These are phyloP conservation scores for Drosophila ohnishii DNA, from an alignment of 1,140 invertebrate genomes.

Conservation along the genomic window DNA sequence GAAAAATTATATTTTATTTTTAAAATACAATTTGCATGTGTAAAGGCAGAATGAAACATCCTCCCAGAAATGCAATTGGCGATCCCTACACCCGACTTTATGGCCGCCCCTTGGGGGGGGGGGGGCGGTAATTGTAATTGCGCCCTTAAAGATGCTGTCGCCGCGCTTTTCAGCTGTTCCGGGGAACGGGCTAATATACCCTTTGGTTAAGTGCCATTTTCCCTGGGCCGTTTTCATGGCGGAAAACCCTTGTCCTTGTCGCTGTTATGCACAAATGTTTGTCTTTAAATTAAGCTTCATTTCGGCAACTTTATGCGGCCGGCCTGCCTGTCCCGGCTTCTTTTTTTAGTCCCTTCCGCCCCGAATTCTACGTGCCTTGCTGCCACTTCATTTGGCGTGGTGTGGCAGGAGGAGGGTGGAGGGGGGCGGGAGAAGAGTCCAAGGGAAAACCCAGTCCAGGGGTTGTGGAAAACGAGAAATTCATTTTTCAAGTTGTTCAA, in stretches of 20 bases:
- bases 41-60: no score
- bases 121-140: not conserved
- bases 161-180: conserved; percentile 4
- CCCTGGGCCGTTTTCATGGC: not conserved
- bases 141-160: conserved; percentile 8
- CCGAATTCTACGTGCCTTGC: conserved; percentile 61
- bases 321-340: conserved; percentile 34
- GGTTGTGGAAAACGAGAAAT: conserved; percentile 70
- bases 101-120: not conserved
- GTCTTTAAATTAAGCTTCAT: conserved; percentile 74
- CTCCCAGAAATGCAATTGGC: not conserved
- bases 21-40: not conserved
- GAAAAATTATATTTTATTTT: not conserved
- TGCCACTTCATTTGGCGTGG: conserved; percentile 58
- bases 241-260: conserved; percentile 34
- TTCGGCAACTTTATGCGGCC: conserved; percentile 64
- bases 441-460: not conserved
- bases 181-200: conserved; percentile 17
- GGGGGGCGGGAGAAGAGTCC: not conserved
- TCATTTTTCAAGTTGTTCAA: conserved; percentile 75
- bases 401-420: not conserved
- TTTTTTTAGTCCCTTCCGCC: conserved; percentile 10
- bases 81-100: not conserved
- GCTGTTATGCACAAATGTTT: conserved; percentile 62
- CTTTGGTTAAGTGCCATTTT: conserved; percentile 9